phyloP scores from a whole-genome alignment of 2,888 invertebrate species.

The Iselma pallidipennis region DNA sequence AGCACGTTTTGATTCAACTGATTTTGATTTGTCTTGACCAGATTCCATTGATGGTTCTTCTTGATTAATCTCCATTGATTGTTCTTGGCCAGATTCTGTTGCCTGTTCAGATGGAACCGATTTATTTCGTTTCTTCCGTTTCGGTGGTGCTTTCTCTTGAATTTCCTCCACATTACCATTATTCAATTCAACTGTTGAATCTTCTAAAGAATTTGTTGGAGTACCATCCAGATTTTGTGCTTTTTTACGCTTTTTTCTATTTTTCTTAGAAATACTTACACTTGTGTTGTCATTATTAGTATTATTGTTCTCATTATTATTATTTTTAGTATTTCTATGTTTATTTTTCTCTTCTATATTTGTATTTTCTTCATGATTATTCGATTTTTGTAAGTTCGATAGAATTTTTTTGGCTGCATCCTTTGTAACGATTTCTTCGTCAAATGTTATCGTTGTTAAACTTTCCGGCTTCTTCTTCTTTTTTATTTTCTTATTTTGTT shows the following conservation, averaged over 20 bases:
- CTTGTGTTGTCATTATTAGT: neutral
- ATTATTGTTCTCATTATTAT: neutral
- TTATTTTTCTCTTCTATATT: neutral
- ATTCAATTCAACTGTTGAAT: slow-evolving; percentile 1
- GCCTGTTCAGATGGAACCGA: neutral
- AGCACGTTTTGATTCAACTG: slow-evolving; percentile 64
- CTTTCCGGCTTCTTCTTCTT: slow-evolving; percentile 20
- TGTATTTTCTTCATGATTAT: neutral
- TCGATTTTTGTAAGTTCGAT: neutral
- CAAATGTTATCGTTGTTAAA: slow-evolving; percentile 21
- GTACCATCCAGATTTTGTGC: too few species aligned
- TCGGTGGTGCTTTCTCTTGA: neutral
- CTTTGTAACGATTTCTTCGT: slow-evolving; percentile 33
- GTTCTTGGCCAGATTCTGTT: neutral
- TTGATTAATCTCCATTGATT: too few species aligned
- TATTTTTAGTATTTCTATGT: neutral
- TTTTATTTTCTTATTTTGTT: slow-evolving; percentile 9
- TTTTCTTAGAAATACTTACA: neutral
- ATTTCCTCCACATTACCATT: slow-evolving; percentile 2
- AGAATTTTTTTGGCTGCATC: slow-evolving; percentile 22
- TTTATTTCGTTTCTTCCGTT: neutral
- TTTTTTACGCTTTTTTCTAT: slow-evolving; percentile 8
- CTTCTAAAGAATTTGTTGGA: too few species aligned
- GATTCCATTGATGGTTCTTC: too few species aligned
- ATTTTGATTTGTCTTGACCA: slow-evolving; percentile 48